Conservation (phyloP, 2,113 vertebrate species). For the Pyxicephalus adspersus region DNA sequence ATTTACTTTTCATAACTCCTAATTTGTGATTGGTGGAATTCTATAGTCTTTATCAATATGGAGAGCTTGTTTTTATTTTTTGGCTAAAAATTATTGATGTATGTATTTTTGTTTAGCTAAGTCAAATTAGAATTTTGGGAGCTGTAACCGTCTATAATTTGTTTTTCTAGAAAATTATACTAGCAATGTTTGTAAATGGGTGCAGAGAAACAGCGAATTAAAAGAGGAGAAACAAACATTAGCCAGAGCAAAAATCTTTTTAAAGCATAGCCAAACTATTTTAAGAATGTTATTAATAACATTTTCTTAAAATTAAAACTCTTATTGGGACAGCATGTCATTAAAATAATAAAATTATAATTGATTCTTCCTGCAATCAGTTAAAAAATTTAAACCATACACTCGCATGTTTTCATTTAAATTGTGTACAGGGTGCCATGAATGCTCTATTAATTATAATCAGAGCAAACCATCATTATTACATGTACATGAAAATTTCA, state of each 20-base stretch:
- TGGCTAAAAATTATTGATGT: no score
- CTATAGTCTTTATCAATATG: no score
- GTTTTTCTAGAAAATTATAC: neutral
- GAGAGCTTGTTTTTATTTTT: no score
- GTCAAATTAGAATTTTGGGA: no score
- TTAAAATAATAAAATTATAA: conserved; percentile 43
- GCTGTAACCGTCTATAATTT: neutral
- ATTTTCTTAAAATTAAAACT: conserved; percentile 1
- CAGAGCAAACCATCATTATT: no score
- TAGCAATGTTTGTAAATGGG: neutral
- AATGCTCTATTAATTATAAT: no score
- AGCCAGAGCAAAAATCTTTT: neutral
- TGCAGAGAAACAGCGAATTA: neutral
- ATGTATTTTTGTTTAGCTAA: no score
- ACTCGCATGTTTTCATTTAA: conserved; percentile 13
- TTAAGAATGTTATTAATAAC: conserved; percentile 12
- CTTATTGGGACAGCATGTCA: conserved; percentile 26
- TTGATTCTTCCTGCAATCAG: conserved; percentile 38
- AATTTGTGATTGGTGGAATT: no score
- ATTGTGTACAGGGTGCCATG: neutral
- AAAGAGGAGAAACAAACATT: neutral
- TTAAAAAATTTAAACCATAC: conserved; percentile 38
- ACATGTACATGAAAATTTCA: no score
- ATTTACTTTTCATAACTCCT: no score
- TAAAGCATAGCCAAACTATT: neutral